Base-by-base conservation (phyloP, 2,797 vertebrate species). In the Chelon labrosus region DNA sequence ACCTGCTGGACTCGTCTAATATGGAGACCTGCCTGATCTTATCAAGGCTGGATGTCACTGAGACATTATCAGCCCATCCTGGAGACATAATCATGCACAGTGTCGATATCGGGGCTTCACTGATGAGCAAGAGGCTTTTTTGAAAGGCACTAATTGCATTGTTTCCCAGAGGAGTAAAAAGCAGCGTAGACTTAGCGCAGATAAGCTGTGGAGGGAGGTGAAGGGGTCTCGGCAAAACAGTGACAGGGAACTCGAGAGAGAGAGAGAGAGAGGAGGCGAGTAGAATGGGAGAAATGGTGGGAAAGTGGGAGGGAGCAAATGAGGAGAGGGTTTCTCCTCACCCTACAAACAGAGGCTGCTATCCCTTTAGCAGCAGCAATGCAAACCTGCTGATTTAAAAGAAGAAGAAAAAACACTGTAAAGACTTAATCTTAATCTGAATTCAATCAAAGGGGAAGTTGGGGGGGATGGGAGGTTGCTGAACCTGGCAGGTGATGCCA, bases 301-400 rank as follows among this genome's bases (percentile, higher is more conserved):
- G 67, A 70, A 83, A 76, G 75, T 54, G 59, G 70, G 75, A 83
- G 84, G 80, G 76, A 73, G 78, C 42, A 70, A 65, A 70, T 27
- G 63, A 79, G 80, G 62, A 79, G 75, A 77, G 73, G 77, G 75
- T 77, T 79, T 87, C 73, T 88, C 77, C 50, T 54, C 56, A 22
- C 69, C 67, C 58, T 80, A 58, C 64, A 60, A 84, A 66, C 67
- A 83, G 80, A 86, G 68, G 79, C 79, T 85, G 82, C 64, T 82
- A 78, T 51, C 13, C 9, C 55, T 71, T 77, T 50, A 75, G 81
- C 79, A 62, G 55, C 55, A 51, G 63, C 46, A 17, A 82, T 44
- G 61, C 64, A 75, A 73, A 56, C n/a, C 67, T 52, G 70, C 64
- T 49, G 39, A 80, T 71, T 44, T 31, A 31, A 31, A 31, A 31